Evolutionary conservation across 2,888 invertebrate species (phyloP), one percentile per base, ranked within the genome.

Genomic region (Drosophila limbata): DNA sequence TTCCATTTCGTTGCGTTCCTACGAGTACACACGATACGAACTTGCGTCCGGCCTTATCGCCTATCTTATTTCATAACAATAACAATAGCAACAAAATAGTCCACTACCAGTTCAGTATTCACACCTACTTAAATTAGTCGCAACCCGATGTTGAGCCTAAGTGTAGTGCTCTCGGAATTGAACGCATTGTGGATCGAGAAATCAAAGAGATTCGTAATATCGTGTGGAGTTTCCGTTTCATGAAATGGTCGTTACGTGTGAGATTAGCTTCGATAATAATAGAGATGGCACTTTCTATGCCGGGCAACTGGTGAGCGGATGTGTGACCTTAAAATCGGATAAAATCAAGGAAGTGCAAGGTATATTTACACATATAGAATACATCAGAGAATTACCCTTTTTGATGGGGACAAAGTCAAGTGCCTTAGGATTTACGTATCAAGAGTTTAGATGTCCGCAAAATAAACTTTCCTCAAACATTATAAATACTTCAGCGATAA

Each of bases 181-280:
- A 11, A 13, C 35, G 11, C 11, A 11, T 53, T 35, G 40, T 53
- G 25, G 5, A 10, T 45, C 25, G 25, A 11, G 39, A 25, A 44
- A 8, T 65, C 59, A 48, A 8, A 45, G 13, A 53, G 44, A 64
- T 60, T 52, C 31, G n/a, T 28, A 10, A 11, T 17, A 31, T 5
- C 35, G 28, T 40, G 31, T n/a, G 50, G 17, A 15, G 13, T 37
- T 62, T 33, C 21, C 25, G 47, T 28, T 33, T 35, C 8, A 40
- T 28, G 80, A 79, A 82, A 92, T 92, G 92, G 91, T 91, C 50
- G 90, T 91, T 45, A 87, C 79, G 64, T 92, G 92, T 69, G 90
- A 91, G 72, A 91, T 93, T 31, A 83, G 84, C 65, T 93, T 93
- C 55, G 91, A 92, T 69, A 82, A 92, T 48, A 92, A 92, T 76